Evolutionary conservation across 2,888 invertebrate genomes (phyloP).

Genomic region (Sarcophaga carnaria): DNA sequence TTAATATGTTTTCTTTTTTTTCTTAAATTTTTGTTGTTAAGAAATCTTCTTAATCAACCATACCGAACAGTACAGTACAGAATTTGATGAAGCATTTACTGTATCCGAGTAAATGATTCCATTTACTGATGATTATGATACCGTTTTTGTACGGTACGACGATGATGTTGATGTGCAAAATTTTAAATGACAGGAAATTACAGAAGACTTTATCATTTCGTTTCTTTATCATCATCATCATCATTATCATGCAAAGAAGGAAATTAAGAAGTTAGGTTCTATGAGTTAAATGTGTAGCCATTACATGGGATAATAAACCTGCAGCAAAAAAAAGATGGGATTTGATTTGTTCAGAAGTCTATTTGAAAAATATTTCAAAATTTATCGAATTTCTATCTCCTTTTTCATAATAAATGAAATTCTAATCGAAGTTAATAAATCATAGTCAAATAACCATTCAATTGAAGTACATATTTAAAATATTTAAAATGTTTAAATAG

Average conservation of each 20-base stretch:
- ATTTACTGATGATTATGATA: not conserved
- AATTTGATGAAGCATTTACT: not conserved
- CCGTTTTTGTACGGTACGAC: not conserved
- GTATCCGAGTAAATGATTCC: not conserved
- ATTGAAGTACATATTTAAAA: not conserved
- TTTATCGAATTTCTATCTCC: not conserved
- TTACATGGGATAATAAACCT: conserved; percentile 26
- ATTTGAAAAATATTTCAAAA: not conserved
- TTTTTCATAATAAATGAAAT: not conserved
- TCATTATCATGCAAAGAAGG: conserved; percentile 55
- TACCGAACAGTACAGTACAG: not conserved
- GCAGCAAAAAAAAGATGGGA: conserved; percentile 21
- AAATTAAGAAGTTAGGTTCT: conserved; percentile 62
- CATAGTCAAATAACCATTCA: not conserved
- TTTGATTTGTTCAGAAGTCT: not conserved
- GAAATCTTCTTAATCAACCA: conserved; percentile 9
- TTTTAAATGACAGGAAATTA: conserved; percentile 68
- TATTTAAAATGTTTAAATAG: not conserved
- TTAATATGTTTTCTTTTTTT: not conserved
- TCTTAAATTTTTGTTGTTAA: not conserved
- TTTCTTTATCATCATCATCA: conserved; percentile 28
- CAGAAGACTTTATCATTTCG: conserved; percentile 63
- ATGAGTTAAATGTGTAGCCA: conserved; percentile 49
- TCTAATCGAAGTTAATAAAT: conserved; percentile 14
- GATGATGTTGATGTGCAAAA: conserved; percentile 38